phyloP scores from a whole-genome alignment of 2,888 invertebrate species.

The Liposcelis brunnea region DNA sequence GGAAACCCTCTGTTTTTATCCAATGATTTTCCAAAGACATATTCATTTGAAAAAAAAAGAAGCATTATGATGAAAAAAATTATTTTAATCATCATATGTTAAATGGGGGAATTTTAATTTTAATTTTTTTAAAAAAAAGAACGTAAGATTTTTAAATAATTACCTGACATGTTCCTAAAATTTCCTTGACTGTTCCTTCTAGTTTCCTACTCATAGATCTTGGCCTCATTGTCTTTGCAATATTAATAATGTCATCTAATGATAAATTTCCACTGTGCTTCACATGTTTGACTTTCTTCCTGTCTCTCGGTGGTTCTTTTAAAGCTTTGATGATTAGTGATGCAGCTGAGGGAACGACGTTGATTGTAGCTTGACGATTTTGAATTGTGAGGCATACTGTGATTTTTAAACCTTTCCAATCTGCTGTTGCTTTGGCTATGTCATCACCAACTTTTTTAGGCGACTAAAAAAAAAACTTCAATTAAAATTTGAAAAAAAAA shows the following conservation, averaged over 20 bases:
- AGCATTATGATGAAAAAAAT: too few relatives aligned
- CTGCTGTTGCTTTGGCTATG: slow-evolving; percentile 94
- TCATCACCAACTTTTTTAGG: slow-evolving; percentile 99
- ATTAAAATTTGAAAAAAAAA: too few relatives aligned
- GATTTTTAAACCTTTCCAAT: slow-evolving; percentile 99
- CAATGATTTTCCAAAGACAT: too few relatives aligned
- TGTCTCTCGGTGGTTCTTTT: slow-evolving; percentile 95
- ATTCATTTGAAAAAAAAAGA: too few relatives aligned
- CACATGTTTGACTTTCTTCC: slow-evolving; percentile 97
- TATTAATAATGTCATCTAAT: slow-evolving; percentile 78
- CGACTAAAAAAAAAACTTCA: slow-evolving; percentile 42
- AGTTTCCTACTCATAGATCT: slow-evolving; percentile 90
- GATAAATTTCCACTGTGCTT: slow-evolving; percentile 95
- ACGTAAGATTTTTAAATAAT: too few relatives aligned
- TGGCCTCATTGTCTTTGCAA: slow-evolving; percentile 85
- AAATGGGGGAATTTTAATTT: too few relatives aligned
- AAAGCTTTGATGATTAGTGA: slow-evolving; percentile 94
- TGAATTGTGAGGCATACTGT: slow-evolving; percentile 95
- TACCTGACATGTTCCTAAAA: slow-evolving; percentile 64
- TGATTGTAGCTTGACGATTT: slow-evolving; percentile 91
- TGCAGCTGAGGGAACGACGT: slow-evolving; percentile 94
- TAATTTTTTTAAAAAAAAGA: too few relatives aligned
- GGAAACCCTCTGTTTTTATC: too few relatives aligned
- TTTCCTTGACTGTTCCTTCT: slow-evolving; percentile 86
- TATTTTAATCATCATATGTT: too few relatives aligned